Base-by-base conservation (phyloP, 2,113 vertebrate genomes). In the Ploceus nigricollis region DNA sequence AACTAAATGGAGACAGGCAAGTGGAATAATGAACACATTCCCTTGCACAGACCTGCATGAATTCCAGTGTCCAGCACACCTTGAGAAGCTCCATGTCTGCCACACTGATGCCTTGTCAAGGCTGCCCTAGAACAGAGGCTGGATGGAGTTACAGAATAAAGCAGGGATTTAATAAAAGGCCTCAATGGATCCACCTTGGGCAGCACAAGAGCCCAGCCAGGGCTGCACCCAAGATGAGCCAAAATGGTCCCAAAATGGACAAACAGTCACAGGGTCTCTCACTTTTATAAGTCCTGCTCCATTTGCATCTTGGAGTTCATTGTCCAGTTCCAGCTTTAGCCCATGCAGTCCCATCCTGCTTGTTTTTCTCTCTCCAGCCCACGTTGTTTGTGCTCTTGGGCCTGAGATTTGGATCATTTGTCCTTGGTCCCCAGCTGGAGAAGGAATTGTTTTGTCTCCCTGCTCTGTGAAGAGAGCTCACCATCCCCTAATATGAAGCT, bases 401-500 rank as follows among this genome's bases (percentile, higher is more conserved):
- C 56, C 42, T 57, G 33, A 35, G 56, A 15, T 57, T n/a, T 23
- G 56, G 56, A 4, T 57, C 56, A 57, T 35, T 57, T 57, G 56
- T 57, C 56, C 56, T 57, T 57, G 33, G 56, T 57, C 2, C 56
- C 56, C 56, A 57, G 33, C 56, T 57, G 21, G 56, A 57, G 56
- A 9, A 57, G 33, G 56, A 57, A 57, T 57, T 57, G 56, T 57
- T 35, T 35, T 35, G 33, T 57, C 56, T 57, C 56, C 56, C 56
- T 35, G 9, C 33, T 35, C 56, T 23, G 13, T 23, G 21, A 6
- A n/a, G 9, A n/a, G 33, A 57, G 21, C 33, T 57, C 33, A n/a
- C 1, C 33, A n/a, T n/a, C 4, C 33, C 54, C 6, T 15, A 1
- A 57, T 23, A 5, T 23, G 21, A 57, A n/a, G 1, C 33, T 0